Base-by-base conservation (phyloP, 2,888 invertebrate genomes). In the Callyntrura guangdongensis region DNA sequence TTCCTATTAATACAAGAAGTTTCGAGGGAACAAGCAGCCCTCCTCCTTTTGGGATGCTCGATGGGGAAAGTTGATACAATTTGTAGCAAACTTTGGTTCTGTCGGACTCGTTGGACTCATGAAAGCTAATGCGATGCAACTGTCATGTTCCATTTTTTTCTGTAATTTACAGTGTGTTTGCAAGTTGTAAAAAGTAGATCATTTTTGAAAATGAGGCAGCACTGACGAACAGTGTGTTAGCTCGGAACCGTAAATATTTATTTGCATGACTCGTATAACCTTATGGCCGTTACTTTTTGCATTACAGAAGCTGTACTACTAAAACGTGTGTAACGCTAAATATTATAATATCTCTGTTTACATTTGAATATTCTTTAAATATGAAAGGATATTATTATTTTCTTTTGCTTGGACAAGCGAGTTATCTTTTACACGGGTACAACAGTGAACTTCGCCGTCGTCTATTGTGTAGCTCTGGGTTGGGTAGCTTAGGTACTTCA, bases 341-440 rank as follows among this genome's bases (percentile, higher is more conserved):
- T 27, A 67, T 67, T 27, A 1, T 36, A n/a, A n/a, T n/a, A 17
- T 17, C 45, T 47, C 11, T 47, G 20, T 47, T 72, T 72, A 20
- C 8, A 74, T 22, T 36, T 36, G 6, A 36, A 36, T 49, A 74
- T 4, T 36, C 36, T 36, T n/a, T n/a, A n/a, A n/a, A 17, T 74
- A 74, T 49, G 74, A 74, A 74, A 74, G 47, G 22, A 74, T 74
- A 74, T 74, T 74, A 12, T 36, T 61, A 8, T 61, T 1, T 17
- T n/a, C 20, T 20, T n/a, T 22, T 59, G 59, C 14, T 20, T 56
- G n/a, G 3, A 12, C 56, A 56, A 79, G 36, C 36, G n/a, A 64
- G 45, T 77, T 89, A 89, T 89, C 89, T 83, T 53, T 89, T 89
- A 47, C 89, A 89, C 0, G 89, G 89, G 49, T 89, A 89, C 49